These are phyloP conservation scores for Drosophila lacteicornis DNA, from an alignment of 1,140 invertebrate genomes.

Conservation along the genomic window DNA sequence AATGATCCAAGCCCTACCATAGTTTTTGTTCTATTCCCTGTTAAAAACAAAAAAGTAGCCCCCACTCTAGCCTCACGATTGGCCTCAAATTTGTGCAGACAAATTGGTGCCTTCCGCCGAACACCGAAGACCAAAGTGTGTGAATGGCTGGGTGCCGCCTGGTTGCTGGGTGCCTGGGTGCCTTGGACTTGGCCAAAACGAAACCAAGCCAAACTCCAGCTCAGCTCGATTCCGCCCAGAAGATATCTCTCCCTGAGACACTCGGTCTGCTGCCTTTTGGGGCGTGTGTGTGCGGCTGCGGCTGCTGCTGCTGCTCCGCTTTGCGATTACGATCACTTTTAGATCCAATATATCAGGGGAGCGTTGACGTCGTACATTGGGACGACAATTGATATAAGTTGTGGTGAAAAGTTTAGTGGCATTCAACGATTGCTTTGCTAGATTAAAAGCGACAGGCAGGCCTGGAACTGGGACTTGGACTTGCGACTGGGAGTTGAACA, in stretches of 20 bases:
- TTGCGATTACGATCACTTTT: constrained; percentile 84
- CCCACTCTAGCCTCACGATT: background rate
- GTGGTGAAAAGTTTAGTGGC: constrained; percentile 84
- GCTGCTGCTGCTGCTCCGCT: constrained; percentile 59
- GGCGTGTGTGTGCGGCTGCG: constrained; percentile 27
- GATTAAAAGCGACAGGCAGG: constrained; percentile 79
- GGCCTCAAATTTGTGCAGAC: constrained; percentile 52
- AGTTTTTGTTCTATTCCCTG: background rate
- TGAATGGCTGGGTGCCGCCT: constrained; percentile 7
- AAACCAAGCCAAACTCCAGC: constrained; percentile 27
- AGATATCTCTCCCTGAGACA: constrained; percentile 38
- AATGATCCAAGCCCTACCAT: background rate
- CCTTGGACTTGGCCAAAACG: constrained; percentile 45
- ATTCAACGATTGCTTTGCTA: constrained; percentile 84
- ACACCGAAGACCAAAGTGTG: constrained; percentile 13
- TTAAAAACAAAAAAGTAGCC: too few relatives aligned
- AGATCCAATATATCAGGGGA: constrained; percentile 84
- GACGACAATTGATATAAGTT: constrained; percentile 85
- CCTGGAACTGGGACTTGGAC: constrained; percentile 2
- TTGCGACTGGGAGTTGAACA: constrained; percentile 13
- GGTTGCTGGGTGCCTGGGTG: background rate
- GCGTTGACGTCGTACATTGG: constrained; percentile 84
- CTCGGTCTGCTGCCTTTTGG: constrained; percentile 49
- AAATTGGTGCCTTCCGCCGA: constrained; percentile 45
- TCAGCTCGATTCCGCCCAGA: constrained; percentile 13